Percentiles rank a stretch among this genome's conserved stretches.
Evolutionary conservation across 2,888 invertebrate genomes (phyloP).

Genomic region (Cephus pulcher): DNA sequence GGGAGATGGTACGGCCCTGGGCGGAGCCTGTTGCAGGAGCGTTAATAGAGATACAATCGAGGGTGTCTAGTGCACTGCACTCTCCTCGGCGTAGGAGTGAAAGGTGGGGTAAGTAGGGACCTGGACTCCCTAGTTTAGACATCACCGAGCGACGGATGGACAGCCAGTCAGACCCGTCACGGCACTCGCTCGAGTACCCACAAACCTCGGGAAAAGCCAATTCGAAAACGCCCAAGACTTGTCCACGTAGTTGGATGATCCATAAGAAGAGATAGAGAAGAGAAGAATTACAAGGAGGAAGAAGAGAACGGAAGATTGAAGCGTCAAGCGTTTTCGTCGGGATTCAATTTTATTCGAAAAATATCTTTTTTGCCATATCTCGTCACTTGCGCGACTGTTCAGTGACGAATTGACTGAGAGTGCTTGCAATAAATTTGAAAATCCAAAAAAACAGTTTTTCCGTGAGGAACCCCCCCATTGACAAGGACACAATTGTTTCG

Average conservation of each 20-base stretch:
- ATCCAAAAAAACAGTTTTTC: neutral
- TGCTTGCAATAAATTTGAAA: neutral
- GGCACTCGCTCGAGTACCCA: conserved; percentile 64
- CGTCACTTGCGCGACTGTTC: neutral
- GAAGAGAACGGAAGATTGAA: neutral
- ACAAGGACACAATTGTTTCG: neutral
- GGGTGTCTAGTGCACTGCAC: conserved; percentile 63
- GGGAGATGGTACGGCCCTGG: conserved; percentile 40
- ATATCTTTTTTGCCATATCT: neutral
- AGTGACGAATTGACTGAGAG: neutral
- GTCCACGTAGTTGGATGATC: neutral
- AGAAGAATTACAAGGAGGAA: neutral
- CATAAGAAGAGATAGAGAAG: neutral
- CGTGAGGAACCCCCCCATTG: neutral
- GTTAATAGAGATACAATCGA: conserved; percentile 67
- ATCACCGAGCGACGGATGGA: conserved; percentile 67
- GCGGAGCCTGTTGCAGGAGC: conserved; percentile 54
- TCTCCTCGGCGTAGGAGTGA: conserved; percentile 56
- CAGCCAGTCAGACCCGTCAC: conserved; percentile 67
- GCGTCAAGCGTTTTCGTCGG: neutral
- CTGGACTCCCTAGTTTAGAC: conserved; percentile 65
- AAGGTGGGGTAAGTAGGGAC: conserved; percentile 61
- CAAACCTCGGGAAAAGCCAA: conserved; percentile 56
- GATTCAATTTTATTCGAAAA: neutral
- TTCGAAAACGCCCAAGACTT: neutral